Percentiles rank a stretch among this genome's conserved stretches.
phyloP scores from a whole-genome alignment of 2,888 invertebrate genomes.

The Andrena haemorrhoa region DNA sequence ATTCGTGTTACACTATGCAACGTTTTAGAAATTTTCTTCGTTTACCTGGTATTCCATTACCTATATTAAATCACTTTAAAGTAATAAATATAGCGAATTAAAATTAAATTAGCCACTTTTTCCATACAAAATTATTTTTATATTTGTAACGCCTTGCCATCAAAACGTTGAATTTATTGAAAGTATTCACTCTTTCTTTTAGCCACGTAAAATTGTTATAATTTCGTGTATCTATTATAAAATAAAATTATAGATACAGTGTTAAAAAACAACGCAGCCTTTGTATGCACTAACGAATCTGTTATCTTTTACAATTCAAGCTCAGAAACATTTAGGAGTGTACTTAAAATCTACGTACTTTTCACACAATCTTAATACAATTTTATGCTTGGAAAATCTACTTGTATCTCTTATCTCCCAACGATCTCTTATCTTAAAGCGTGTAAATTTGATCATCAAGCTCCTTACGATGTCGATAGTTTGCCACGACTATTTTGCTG shows the following conservation, averaged over 20 bases:
- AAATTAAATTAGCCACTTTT: too few relatives aligned
- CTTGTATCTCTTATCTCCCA: neutral
- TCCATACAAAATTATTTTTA: too few relatives aligned
- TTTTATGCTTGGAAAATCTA: neutral
- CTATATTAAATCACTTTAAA: neutral
- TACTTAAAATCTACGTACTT: neutral
- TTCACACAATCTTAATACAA: neutral
- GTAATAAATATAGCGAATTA: too few relatives aligned
- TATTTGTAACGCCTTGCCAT: too few relatives aligned
- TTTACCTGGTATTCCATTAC: neutral
- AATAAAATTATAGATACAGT: neutral
- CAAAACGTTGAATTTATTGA: too few relatives aligned
- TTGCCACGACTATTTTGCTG: neutral
- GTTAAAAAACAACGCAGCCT: neutral
- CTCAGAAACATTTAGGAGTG: too few relatives aligned
- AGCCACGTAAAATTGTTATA: neutral
- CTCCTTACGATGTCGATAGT: neutral
- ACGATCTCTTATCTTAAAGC: neutral
- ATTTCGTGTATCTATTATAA: neutral
- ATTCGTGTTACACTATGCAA: neutral
- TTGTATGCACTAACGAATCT: neutral
- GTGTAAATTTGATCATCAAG: neutral
- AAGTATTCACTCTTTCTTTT: neutral
- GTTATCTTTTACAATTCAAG: neutral
- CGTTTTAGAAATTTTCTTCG: neutral